These are phyloP conservation scores for Eurois occulta DNA, from an alignment of 2,888 invertebrate genomes.

Conservation along the genomic window DNA sequence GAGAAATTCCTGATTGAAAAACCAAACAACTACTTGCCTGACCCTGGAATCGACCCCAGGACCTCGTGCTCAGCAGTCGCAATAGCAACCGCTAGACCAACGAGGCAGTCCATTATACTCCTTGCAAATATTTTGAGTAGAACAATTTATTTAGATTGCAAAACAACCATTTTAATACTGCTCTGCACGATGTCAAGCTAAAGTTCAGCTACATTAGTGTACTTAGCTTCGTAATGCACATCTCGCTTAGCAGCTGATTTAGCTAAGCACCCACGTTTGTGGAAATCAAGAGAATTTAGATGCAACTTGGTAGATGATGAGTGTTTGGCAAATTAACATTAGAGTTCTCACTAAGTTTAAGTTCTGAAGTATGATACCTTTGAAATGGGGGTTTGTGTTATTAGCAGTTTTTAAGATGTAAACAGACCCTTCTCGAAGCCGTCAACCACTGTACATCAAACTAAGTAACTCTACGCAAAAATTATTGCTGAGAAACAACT, in stretches of 20 bases:
- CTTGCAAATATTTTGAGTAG: background rate
- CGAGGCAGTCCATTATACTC: background rate
- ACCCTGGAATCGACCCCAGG: background rate
- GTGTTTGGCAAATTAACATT: background rate
- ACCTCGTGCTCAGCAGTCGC: background rate
- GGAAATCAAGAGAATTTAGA: background rate
- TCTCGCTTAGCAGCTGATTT: constrained; percentile 37
- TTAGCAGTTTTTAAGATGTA: no score
- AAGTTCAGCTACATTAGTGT: constrained; percentile 27
- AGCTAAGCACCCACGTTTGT: background rate
- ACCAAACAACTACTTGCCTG: no score
- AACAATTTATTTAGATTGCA: background rate
- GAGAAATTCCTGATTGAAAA: no score
- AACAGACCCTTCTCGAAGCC: no score
- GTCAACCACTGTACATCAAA: no score
- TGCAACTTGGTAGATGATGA: background rate
- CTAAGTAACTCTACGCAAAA: no score
- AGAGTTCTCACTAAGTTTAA: background rate
- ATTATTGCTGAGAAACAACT: no score
- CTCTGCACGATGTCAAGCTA: constrained; percentile 1
- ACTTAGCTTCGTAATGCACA: constrained; percentile 27
- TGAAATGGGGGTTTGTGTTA: background rate
- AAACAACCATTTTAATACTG: constrained; percentile 1
- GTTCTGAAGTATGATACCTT: background rate
- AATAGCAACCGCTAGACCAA: background rate